phyloP scores from a whole-genome alignment of 2,113 vertebrate genomes.

The Mormyrus iriodes region DNA sequence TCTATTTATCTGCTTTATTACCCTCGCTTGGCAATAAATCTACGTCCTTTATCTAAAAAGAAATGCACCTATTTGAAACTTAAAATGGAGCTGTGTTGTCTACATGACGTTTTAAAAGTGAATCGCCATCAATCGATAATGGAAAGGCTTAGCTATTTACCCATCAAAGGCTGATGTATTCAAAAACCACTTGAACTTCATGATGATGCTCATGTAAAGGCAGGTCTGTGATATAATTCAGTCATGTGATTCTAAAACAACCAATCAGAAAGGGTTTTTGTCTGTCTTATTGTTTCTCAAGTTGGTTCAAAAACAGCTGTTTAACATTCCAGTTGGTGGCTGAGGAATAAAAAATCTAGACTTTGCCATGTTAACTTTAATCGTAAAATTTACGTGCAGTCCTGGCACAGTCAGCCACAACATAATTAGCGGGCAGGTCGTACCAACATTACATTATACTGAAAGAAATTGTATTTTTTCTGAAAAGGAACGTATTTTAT shows the following conservation, averaged over 20 bases:
- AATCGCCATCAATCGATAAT: not conserved
- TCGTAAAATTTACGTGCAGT: not conserved
- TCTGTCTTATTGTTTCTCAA: not conserved
- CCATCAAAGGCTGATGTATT: not conserved
- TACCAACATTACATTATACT: not conserved
- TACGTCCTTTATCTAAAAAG: not conserved
- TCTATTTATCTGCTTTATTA: not conserved
- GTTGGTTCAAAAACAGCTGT: not conserved
- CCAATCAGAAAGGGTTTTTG: not conserved
- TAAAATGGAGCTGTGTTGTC: not conserved
- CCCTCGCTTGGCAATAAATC: not conserved
- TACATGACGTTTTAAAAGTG: not conserved
- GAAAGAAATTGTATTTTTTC: not conserved
- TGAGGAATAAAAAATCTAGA: not conserved
- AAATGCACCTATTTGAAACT: not conserved
- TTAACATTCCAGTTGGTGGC: not conserved
- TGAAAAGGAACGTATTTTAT: not conserved
- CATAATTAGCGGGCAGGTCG: not conserved
- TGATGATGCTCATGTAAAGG: not conserved
- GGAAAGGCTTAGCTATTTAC: not conserved
- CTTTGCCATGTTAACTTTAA: not conserved
- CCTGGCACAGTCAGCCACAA: not conserved
- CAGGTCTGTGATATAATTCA: not conserved
- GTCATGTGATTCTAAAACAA: not conserved
- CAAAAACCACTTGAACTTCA: not conserved